Evolutionary conservation across 2,113 vertebrate species (phyloP).

Genomic region (Uria aalge): DNA sequence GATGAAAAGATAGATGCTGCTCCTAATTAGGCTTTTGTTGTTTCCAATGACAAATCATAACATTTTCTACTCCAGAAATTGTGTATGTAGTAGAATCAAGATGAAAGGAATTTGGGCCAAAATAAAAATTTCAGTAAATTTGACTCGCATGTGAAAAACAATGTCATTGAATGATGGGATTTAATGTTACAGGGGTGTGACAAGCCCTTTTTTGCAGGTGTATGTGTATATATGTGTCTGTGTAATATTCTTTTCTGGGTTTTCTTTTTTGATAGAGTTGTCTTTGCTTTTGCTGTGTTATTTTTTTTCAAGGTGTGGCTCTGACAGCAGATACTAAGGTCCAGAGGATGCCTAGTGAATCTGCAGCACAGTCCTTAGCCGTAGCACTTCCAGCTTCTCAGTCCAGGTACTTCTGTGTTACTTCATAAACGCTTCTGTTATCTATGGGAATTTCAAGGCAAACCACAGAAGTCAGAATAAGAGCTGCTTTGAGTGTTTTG

Average conservation of each 20-base stretch:
- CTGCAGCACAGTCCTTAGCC: constrained; percentile 87
- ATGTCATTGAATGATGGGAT: not conserved
- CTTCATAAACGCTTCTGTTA: not conserved
- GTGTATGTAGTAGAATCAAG: not conserved
- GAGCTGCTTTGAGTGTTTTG: not conserved
- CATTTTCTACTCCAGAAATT: not conserved
- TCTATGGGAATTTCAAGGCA: not conserved
- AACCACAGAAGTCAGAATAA: not conserved
- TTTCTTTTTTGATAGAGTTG: not conserved
- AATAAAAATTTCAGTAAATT: not conserved
- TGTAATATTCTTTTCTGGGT: not conserved
- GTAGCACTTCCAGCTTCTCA: constrained; percentile 87
- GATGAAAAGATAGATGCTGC: not conserved
- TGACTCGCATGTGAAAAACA: not conserved
- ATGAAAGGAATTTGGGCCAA: not conserved
- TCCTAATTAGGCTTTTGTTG: not conserved
- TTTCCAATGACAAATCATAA: not conserved
- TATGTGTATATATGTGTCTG: not conserved
- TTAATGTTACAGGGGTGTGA: not conserved
- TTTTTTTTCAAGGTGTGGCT: constrained; percentile 80
- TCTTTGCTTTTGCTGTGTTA: not conserved
- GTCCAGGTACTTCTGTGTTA: constrained; percentile 78
- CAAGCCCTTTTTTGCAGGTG: not conserved
- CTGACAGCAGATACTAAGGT: constrained; percentile 93
- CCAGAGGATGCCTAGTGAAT: constrained; percentile 94